These are phyloP conservation scores for Dendrolimus kikuchii DNA, from an alignment of 1,140 invertebrate genomes.

Conservation along the genomic window DNA sequence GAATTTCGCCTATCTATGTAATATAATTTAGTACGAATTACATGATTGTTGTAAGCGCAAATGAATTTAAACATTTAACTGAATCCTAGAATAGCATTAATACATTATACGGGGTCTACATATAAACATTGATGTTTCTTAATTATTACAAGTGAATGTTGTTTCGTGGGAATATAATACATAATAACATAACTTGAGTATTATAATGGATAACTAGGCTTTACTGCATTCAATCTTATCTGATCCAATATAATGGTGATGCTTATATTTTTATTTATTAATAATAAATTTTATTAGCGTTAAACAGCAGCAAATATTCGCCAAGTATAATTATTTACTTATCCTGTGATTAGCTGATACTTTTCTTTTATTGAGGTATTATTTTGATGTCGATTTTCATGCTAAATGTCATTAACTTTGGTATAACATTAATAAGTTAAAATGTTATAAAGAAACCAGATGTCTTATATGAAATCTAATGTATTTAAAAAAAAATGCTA, in stretches of 20 bases:
- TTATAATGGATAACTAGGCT: conserved; percentile 45
- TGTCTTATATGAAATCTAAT: no score
- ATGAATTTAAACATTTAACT: conserved; percentile 30
- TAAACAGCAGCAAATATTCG: conserved; percentile 34
- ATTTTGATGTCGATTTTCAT: conserved; percentile 20
- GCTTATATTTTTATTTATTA: conserved; percentile 17
- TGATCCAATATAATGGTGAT: conserved; percentile 24
- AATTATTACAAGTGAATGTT: conserved; percentile 50
- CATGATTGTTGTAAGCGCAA: conserved; percentile 46
- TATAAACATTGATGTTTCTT: conserved; percentile 33
- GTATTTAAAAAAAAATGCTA: no score
- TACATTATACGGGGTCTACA: not conserved
- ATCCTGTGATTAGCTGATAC: conserved; percentile 58
- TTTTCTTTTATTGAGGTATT: conserved; percentile 39
- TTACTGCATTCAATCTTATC: conserved; percentile 39
- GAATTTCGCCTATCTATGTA: conserved; percentile 39
- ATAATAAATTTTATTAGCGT: conserved; percentile 1
- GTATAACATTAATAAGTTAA: no score
- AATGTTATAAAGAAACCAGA: no score
- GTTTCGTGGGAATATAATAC: conserved; percentile 41
- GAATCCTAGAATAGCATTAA: not conserved
- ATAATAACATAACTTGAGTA: conserved; percentile 37
- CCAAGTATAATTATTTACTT: conserved; percentile 62
- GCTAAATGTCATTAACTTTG: no score
- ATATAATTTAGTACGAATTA: conserved; percentile 52